Evolutionary conservation across 2,113 vertebrate species (phyloP).

Genomic region (Myotis brandtii): DNA sequence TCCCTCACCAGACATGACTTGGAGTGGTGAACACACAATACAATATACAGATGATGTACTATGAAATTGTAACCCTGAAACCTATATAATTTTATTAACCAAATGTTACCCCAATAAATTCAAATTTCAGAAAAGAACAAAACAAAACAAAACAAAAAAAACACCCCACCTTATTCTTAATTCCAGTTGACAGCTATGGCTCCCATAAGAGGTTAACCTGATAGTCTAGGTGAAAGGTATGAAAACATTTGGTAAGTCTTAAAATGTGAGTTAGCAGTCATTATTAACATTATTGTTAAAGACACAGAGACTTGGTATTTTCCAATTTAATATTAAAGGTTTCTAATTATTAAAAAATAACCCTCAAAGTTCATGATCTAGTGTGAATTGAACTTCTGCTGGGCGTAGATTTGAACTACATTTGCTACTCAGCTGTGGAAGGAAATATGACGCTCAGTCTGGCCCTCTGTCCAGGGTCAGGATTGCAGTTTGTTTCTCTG

Average conservation of each 20-base stretch:
- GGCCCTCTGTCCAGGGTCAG: not conserved
- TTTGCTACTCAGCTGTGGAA: not conserved
- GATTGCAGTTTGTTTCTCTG: not conserved
- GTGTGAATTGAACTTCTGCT: not conserved
- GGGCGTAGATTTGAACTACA: not conserved
- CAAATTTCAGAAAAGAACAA: not conserved
- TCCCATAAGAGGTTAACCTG: not conserved
- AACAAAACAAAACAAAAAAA: not conserved
- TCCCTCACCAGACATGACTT: not conserved
- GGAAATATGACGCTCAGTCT: not conserved
- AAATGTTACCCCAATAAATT: not conserved
- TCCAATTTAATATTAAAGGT: not conserved
- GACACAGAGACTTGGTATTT: not conserved
- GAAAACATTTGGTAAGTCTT: not conserved
- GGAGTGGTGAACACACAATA: not conserved
- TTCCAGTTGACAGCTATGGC: not conserved
- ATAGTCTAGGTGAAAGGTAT: not conserved
- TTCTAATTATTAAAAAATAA: conserved; percentile 37
- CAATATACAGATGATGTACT: not conserved
- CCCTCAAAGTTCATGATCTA: not conserved
- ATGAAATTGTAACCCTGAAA: not conserved
- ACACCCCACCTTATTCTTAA: not conserved
- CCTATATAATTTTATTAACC: not conserved
- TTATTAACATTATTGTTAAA: conserved; percentile 1
- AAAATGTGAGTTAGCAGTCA: not conserved